Conservation (phyloP, 2,797 vertebrate genomes). For the Eulemur rubriventer region DNA sequence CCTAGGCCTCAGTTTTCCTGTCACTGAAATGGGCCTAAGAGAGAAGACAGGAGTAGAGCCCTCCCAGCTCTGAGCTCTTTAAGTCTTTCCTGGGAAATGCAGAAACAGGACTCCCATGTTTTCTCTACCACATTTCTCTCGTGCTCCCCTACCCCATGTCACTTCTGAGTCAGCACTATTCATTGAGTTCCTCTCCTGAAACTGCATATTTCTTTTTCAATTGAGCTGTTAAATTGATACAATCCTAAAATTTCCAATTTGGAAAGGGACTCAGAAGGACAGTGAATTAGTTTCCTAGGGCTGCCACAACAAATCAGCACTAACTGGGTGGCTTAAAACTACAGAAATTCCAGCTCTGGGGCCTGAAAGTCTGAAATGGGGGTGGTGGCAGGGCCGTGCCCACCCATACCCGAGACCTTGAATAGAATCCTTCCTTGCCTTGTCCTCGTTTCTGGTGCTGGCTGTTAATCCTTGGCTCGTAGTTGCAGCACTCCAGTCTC, state of each 20-base stretch:
- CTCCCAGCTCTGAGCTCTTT: too few species aligned
- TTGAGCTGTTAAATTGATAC: neutral
- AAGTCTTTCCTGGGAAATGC: neutral
- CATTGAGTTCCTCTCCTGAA: neutral
- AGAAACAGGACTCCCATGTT: neutral
- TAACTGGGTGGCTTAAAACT: too few species aligned
- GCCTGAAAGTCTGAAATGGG: neutral
- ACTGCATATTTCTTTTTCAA: neutral
- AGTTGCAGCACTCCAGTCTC: neutral
- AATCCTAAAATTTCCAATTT: neutral
- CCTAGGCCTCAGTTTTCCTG: neutral
- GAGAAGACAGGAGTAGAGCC: neutral
- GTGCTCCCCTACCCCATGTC: neutral
- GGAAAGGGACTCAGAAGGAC: neutral
- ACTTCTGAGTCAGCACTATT: neutral
- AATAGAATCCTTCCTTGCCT: neutral
- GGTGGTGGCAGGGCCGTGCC: neutral
- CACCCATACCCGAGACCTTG: fast-evolving
- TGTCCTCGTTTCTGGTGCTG: too few species aligned
- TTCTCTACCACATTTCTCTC: neutral
- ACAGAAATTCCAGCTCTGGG: neutral
- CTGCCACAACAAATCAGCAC: neutral
- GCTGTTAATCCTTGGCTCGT: neutral
- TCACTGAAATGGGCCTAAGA: neutral
- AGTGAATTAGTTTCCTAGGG: neutral